Base-by-base conservation (phyloP, 2,888 invertebrate species). In the Epirrita christyi region DNA sequence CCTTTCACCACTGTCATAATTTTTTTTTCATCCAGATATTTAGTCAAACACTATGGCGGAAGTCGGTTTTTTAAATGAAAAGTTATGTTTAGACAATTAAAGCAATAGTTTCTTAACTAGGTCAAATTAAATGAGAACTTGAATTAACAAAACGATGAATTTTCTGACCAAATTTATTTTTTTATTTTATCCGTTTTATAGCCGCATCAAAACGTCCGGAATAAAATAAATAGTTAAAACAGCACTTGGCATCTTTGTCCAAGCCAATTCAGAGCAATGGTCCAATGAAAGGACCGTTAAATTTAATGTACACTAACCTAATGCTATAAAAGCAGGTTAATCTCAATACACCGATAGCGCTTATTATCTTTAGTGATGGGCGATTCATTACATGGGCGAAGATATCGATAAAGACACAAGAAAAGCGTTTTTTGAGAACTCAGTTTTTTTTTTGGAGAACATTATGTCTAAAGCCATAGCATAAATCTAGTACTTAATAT, bases 271-370 rank as follows among this genome's bases (percentile, higher is more conserved):
- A 73, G 81, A 79, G 81, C 83, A 78, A 81, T 77, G 32, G 81
- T 74, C 80, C 86, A 85, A 86, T 88, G 85, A 82, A 86, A 83
- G 80, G 78, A 79, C 78, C 88, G 81, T 92, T 86, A 90, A 91
- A 88, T 89, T 91, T 92, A 88, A 90, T 83, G 90, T 81, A 83
- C 85, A 87, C 89, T 90, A 88, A 90, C 89, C 85, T 81, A 81
- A 69, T 80, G 86, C 86, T 80, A 87, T 92, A 92, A 91, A 91
- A 73, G 75, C 83, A 78, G 83, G 87, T 91, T 91, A 92, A 92
- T 92, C 91, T 91, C 88, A 89, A 92, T 92, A 91, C 90, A 86
- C 85, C 87, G 86, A 91, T 90, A 86, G 89, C 81, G 82, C 84
- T 88, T 90, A 90, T 89, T 88, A 86, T 81, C 62, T 69, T 28